Evolutionary conservation across 1,140 invertebrate species (phyloP), one percentile per base, ranked within the genome.

Genomic region (Sipha flava): DNA sequence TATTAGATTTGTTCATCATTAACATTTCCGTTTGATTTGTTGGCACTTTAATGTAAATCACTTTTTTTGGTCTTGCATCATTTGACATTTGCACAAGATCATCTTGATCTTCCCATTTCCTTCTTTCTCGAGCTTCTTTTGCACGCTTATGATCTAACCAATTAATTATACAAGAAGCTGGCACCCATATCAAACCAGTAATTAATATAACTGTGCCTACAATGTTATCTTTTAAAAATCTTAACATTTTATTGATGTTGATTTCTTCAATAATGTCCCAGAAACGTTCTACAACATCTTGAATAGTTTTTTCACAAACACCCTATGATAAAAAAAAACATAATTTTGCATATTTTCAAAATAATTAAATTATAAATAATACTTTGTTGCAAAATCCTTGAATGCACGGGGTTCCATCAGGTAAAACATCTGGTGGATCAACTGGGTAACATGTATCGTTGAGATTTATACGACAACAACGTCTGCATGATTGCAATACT

Each of bases 201-300:
- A 94, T 89, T 12, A 97, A 88, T 64, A 97, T 92, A 23, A 97
- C 93, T 2, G 95, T 93, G 54, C 95, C 95, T 14, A 97, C 91
- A 84, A 96, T 93, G 84, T 96, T 96, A 84, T 95, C 94, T 83
- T 92, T 90, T 43, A 96, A 86, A 84, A 95, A 95, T 80, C 92
- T 87, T 82, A 97, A 87, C 16, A 97, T 93, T 85, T 94, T 95
- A 83, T 96, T 96, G 47, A 97, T 95, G 84, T 96, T 96, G 45
- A 97, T 96, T 83, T 97, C 95, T 86, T 97, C 95, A 70, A 98
- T 97, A 34, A 97, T 96, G 84, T 97, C 95, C 95, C 95, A 97
- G 85, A 97, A 96, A 70, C 95, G 88, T 86, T 96, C 94, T 6
- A 97, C 94, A 14, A 97, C 94, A 84, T 97, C 95, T 86, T 97